Evolutionary conservation across 2,888 invertebrate species (phyloP), one percentile per base, ranked within the genome.

Genomic region (Cheilosia scutellata): DNA sequence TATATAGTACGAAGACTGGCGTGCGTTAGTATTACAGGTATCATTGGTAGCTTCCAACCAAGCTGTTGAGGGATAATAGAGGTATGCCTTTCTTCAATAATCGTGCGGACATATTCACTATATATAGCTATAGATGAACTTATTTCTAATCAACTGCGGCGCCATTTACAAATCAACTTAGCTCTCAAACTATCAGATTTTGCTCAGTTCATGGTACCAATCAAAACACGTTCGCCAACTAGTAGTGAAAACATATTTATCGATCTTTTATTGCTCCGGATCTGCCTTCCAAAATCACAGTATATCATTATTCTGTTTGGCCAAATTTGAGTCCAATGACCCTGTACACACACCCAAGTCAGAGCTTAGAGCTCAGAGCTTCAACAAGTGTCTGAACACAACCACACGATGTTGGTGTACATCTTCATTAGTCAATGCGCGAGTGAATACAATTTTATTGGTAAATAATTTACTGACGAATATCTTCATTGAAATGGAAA

Each of bases 401-500:
- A 3, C 9, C 51, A 51, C 27, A 25, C 11, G 20, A 27, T 44
- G n/a, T n/a, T n/a, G 11, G 25, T 58, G 33, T 58, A 62, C 62
- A 62, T 62, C 62, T 62, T 62, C 62, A 57, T 57, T 57, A 57
- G 57, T 20, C 57, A 57, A 37, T 57, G 33, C 11, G 33, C 11
- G 20, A 57, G 9, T 20, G 47, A 47, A 47, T 47, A 20, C 47
- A 16, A 27, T 51, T 51, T 51, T 51, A 27, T 51, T 51, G 25
- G 51, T 29, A 51, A 27, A 51, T 20, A 57, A 37, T 37, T 37
- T 57, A 37, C 11, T 16, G 20, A 57, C 4, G 1, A 11, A 57
- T 65, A 53, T 51, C 53, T 68, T 11, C 5, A 37, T 71, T 37
- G 49, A 71, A 71, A 71, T 58, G 71, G 71, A 71, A 71, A 71